Evolutionary conservation across 2,797 vertebrate species (phyloP).

Genomic region (Phataginus tetradactyla): DNA sequence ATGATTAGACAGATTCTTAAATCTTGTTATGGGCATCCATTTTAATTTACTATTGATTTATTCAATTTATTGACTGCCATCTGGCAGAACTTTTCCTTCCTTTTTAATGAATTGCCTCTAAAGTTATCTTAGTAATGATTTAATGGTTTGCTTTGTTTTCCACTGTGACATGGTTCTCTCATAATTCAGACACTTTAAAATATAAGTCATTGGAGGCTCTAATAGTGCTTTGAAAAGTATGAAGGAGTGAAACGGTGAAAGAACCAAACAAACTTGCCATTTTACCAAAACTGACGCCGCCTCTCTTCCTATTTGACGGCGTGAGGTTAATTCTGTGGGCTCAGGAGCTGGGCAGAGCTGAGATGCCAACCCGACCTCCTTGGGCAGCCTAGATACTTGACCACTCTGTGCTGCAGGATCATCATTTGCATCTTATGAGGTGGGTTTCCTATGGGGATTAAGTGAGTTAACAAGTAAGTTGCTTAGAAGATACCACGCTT

Average conservation of each 20-base stretch:
- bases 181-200: constrained; percentile 46
- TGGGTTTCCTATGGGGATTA: not conserved
- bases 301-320: not conserved
- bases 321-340: not conserved
- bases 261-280: not conserved
- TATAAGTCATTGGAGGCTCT: not conserved
- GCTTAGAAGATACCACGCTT: not conserved
- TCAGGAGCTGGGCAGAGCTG: not conserved
- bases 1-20: not conserved
- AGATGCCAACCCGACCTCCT: fast-evolving
- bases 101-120: not conserved
- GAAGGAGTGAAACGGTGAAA: not conserved
- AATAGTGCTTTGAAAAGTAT: not conserved
- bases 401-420: not conserved
- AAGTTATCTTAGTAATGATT: not conserved
- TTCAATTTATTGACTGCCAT: not conserved
- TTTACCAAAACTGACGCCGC: not conserved
- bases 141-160: constrained; percentile 50
- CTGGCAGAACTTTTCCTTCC: not conserved
- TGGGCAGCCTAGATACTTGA: not conserved
- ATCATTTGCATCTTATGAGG: not conserved
- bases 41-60: constrained; percentile 12
- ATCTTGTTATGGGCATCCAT: not conserved
- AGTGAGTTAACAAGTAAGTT: not conserved
- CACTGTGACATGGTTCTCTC: not conserved